These are phyloP conservation scores for Mustela lutreola DNA, from an alignment of 2,113 vertebrate genomes.

Conservation along the genomic window DNA sequence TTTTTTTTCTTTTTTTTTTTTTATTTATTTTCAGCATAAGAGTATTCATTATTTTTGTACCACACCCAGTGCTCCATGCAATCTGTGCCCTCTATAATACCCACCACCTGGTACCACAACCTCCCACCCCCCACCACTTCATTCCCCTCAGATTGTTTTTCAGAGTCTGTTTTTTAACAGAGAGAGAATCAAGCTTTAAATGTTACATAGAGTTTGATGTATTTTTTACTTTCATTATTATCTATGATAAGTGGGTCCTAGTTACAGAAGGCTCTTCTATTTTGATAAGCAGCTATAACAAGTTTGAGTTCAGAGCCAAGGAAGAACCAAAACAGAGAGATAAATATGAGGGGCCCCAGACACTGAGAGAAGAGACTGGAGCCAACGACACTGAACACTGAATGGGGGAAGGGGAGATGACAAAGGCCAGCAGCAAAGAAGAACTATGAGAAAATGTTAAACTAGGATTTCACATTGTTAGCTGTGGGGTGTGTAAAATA, in stretches of 20 bases:
- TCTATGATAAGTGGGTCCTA: background rate
- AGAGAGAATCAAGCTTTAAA: constrained; percentile 3
- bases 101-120: too few relatives aligned
- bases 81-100: too few relatives aligned
- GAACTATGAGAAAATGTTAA: background rate
- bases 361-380: background rate
- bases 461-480: background rate
- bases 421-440: constrained; percentile 3
- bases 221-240: background rate
- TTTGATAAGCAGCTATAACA: background rate
- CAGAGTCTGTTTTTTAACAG: background rate
- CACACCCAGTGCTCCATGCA: too few relatives aligned
- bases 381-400: background rate
- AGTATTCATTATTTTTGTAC: too few relatives aligned
- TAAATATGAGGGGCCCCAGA: background rate
- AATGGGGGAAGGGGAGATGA: background rate
- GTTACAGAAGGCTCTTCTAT: background rate
- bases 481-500: background rate
- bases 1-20: too few relatives aligned
- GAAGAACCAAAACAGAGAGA: background rate
- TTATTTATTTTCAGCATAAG: too few relatives aligned
- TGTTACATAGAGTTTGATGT: background rate
- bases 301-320: constrained; percentile 26
- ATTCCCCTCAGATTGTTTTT: too few relatives aligned
- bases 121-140: too few relatives aligned